Evolutionary conservation across 1,140 invertebrate genomes (phyloP).

Genomic region (Melitaea cinxia): DNA sequence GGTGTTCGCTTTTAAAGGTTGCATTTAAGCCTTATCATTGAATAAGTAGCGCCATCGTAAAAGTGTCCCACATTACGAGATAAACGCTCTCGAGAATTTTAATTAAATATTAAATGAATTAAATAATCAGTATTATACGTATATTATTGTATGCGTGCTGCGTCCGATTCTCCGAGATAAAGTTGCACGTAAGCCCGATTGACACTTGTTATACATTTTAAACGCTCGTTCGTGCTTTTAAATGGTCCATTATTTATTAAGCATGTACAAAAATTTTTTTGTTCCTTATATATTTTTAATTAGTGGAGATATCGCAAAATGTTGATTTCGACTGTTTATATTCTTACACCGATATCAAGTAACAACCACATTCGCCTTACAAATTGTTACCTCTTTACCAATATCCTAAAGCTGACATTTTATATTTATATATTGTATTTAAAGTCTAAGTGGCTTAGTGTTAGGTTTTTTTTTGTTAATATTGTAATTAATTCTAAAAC

Average conservation of each 20-base stretch:
- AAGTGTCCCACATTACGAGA: conserved; percentile 80
- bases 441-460: no score
- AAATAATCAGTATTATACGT: conserved; percentile 81
- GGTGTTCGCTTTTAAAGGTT: conserved; percentile 50
- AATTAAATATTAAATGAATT: conserved; percentile 81
- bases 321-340: conserved; percentile 47
- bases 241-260: conserved; percentile 54
- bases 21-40: conserved; percentile 67
- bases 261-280: conserved; percentile 37
- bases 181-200: conserved; percentile 54
- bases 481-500: no score
- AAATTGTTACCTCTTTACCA: conserved; percentile 23
- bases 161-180: conserved; percentile 67
- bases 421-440: no score
- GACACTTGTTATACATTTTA: conserved; percentile 63
- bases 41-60: conserved; percentile 78
- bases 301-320: conserved; percentile 50
- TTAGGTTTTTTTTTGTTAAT: no score
- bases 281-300: conserved; percentile 44
- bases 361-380: conserved; percentile 21
- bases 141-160: conserved; percentile 75
- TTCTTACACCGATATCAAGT: conserved; percentile 24
- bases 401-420: conserved; percentile 26
- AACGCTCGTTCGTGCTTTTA: conserved; percentile 48
- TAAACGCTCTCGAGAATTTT: conserved; percentile 79